Evolutionary conservation across 2,113 vertebrate genomes (phyloP), one percentile per base, ranked within the genome.

Genomic region (Ahaetulla prasina): DNA sequence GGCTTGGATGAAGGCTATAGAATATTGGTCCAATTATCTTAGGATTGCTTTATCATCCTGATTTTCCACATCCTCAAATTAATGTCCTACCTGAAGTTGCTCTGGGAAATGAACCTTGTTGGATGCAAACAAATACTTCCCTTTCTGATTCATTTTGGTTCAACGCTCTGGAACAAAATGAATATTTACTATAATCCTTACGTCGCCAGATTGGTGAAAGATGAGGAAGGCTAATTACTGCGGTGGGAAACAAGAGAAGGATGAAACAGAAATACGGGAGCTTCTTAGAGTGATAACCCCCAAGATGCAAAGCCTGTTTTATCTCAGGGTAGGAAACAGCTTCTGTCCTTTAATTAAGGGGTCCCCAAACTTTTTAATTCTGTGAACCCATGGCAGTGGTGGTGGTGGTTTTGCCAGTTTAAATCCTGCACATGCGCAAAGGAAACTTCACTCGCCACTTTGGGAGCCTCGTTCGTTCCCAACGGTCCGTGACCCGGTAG

Each of bases 401-500:
- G 22, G 6, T 2, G 22, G 54, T 55, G 53, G 20, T 54, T 54
- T 22, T 1, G 20, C 5, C 1, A 0, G 20, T 55, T 55, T 55
- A 55, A 55, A 55, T 55, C 22, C 54, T 55, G 54, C 0, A 23
- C 54, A 55, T 23, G 54, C 7, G 2, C 54, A 55, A 55, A 55
- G 23, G 7, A 55, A 55, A 23, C 7, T 23, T 23, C 22, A 55
- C 54, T 8, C 54, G 0, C 22, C 22, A 55, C 22, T 55, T 55
- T 8, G 20, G 22, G 53, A 54, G 20, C 20, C 53, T 22, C 5
- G 20, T 55, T 23, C 2, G 22, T 55, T 23, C 54, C 22, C 20
- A 23, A 55, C 22, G 22, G 54, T 55, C 1, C 0, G 2, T 0
- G 54, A 6, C 23, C 55, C 2, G 1, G 23, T 25, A 57, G 55